Percentiles rank a stretch among this genome's conserved stretches.
phyloP scores from a whole-genome alignment of 2,888 invertebrate species.

The Netelia virgata region DNA sequence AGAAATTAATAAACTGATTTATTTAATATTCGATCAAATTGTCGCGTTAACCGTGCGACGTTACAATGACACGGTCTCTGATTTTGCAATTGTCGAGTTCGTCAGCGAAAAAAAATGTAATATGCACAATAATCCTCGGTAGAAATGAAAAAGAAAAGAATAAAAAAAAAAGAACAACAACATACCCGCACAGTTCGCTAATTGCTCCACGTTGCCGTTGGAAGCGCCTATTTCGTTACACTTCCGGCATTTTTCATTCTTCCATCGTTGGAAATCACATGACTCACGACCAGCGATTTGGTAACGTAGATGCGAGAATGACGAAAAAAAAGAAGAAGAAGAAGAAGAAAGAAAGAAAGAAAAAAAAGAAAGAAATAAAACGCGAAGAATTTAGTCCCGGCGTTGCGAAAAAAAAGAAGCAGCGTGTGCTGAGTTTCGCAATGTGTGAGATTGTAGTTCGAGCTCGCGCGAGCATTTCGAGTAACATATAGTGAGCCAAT shows the following conservation, averaged over 20 bases:
- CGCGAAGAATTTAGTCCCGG: slow-evolving; percentile 30
- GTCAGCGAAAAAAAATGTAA: background rate
- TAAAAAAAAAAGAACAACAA: background rate
- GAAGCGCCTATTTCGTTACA: slow-evolving; percentile 45
- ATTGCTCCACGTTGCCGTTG: slow-evolving; percentile 2
- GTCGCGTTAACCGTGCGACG: no score
- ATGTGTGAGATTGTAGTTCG: slow-evolving; percentile 35
- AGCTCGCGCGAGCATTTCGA: slow-evolving; percentile 46
- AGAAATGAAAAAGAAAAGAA: background rate
- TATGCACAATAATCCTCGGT: background rate
- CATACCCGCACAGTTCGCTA: background rate
- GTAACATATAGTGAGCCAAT: slow-evolving; percentile 39
- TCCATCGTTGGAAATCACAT: slow-evolving; percentile 31
- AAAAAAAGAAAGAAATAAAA: background rate
- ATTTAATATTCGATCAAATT: no score
- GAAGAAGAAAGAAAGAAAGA: no score
- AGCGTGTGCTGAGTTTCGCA: slow-evolving; percentile 56
- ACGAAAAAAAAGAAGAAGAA: background rate
- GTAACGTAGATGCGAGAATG: slow-evolving; percentile 45
- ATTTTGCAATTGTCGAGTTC: background rate
- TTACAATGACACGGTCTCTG: no score
- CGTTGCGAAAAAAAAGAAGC: slow-evolving; percentile 53
- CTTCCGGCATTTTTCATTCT: slow-evolving; percentile 53
- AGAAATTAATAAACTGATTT: no score
- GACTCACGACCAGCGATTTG: slow-evolving; percentile 56